A percentile compares a stretch with the other conserved stretches of the same genome.
These are phyloP conservation scores for Mesorhabditis sp. DNA, from an alignment of 2,888 invertebrate genomes.

Conservation along the genomic window DNA sequence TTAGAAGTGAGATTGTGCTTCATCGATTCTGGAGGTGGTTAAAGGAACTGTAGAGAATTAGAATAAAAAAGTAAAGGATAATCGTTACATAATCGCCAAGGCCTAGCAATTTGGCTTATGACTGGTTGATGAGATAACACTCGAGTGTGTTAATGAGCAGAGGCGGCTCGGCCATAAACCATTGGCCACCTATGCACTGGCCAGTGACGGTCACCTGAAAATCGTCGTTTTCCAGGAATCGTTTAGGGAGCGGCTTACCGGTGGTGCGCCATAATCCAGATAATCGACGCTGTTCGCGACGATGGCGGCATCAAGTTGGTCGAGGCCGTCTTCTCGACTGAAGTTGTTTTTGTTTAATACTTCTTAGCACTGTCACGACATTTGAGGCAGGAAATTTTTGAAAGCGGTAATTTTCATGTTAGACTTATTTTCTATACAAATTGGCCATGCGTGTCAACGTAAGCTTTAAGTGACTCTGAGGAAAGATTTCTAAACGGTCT, in stretches of 20 bases:
- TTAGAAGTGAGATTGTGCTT: no score
- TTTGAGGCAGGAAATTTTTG: no score
- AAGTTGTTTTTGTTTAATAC: background rate
- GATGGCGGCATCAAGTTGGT: slow-evolving; percentile 5
- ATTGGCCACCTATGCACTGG: background rate
- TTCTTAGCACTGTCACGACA: no score
- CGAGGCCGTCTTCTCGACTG: slow-evolving; percentile 6
- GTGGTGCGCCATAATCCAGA: background rate
- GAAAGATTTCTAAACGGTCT: no score
- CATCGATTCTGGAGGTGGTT: no score
- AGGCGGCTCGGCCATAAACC: slow-evolving; percentile 3
- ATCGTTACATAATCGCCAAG: no score
- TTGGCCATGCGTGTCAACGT: no score
- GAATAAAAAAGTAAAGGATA: no score
- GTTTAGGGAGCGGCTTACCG: background rate
- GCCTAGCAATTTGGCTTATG: background rate
- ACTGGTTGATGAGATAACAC: background rate
- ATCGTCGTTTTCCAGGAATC: background rate
- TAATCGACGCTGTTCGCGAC: background rate
- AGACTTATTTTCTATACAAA: no score
- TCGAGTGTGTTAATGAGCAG: background rate
- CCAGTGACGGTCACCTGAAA: background rate
- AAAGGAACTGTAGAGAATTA: no score
- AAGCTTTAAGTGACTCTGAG: no score
- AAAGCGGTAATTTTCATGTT: no score